Percentiles rank a stretch among this genome's conserved stretches.
Evolutionary conservation across 30 jellyfish, hydroid and myxozoan species (phyloP).

Genomic region (Turritopsis dohrnii): DNA sequence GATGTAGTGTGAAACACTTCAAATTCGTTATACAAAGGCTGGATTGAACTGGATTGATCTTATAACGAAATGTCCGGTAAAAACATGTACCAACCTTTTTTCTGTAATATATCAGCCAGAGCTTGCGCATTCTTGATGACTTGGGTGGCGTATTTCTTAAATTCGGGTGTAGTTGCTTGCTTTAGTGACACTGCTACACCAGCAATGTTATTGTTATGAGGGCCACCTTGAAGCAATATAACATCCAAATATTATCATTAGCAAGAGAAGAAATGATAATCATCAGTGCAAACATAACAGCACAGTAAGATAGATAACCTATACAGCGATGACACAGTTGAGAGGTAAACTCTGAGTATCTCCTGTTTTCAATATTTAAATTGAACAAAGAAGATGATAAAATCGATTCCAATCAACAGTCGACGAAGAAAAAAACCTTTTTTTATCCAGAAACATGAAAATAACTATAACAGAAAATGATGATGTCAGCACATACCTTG

Average conservation of each 20-base stretch:
- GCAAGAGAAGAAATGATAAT: not conserved
- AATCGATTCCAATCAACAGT: too few species aligned
- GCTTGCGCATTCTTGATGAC: slow-evolving; percentile 62
- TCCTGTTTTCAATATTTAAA: too few species aligned
- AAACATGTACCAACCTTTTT: slow-evolving; percentile 17
- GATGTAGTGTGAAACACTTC: too few species aligned
- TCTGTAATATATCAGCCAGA: slow-evolving; percentile 33
- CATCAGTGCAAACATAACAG: not conserved
- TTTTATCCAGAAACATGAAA: too few species aligned
- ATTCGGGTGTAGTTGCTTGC: slow-evolving; percentile 83
- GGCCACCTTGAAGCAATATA: slow-evolving; percentile 56
- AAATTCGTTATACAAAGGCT: too few species aligned
- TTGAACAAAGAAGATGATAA: too few species aligned
- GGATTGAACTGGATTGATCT: too few species aligned
- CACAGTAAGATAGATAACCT: not conserved
- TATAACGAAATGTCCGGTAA: too few species aligned
- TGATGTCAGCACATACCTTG: slow-evolving; percentile 39
- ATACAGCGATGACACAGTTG: too few species aligned
- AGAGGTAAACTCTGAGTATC: too few species aligned
- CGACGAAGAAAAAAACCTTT: too few species aligned
- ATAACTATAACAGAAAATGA: not conserved
- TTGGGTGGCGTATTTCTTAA: slow-evolving; percentile 65
- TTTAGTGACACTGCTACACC: slow-evolving; percentile 89
- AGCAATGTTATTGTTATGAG: slow-evolving; percentile 94
- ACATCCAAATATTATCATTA: not conserved